phyloP scores from a whole-genome alignment of 92 coral and sea anemone species.

The Zoanthus sansibaricus region DNA sequence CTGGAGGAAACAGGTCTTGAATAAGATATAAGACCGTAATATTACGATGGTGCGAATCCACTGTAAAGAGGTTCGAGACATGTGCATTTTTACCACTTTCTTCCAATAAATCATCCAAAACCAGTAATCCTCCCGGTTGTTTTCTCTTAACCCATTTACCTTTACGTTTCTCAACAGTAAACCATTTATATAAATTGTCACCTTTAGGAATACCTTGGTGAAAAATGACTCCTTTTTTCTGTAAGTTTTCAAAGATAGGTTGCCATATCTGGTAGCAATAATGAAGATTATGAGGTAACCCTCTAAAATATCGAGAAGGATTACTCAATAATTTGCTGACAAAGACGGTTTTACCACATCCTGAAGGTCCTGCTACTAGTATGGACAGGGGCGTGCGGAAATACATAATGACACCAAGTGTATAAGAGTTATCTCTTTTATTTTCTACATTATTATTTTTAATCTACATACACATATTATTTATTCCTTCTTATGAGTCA shows the following conservation, averaged over 20 bases:
- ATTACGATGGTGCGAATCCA: constrained; percentile 47
- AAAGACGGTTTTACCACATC: constrained; percentile 39
- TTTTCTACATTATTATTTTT: too few species aligned
- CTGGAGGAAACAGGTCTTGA: constrained; percentile 53
- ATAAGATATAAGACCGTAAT: constrained; percentile 40
- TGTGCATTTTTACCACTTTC: constrained; percentile 28
- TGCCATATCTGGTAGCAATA: constrained; percentile 64
- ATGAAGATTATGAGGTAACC: constrained; percentile 4
- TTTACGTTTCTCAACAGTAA: neutral
- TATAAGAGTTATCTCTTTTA: too few species aligned
- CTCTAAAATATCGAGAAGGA: constrained; percentile 5
- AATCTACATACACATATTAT: too few species aligned
- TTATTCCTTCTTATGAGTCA: too few species aligned
- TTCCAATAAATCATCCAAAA: constrained; percentile 52
- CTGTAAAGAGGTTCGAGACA: constrained; percentile 50
- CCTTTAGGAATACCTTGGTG: constrained; percentile 47
- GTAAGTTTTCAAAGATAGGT: constrained; percentile 13
- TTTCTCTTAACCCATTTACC: neutral
- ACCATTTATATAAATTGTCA: neutral
- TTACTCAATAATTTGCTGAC: neutral
- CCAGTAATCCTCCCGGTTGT: neutral
- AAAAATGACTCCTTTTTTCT: constrained; percentile 24
- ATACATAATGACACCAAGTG: neutral
- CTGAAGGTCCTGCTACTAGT: constrained; percentile 32
- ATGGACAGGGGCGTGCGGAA: constrained; percentile 6